Conservation (phyloP, 2,113 vertebrate species). For the Pelecanoides urinatrix region DNA sequence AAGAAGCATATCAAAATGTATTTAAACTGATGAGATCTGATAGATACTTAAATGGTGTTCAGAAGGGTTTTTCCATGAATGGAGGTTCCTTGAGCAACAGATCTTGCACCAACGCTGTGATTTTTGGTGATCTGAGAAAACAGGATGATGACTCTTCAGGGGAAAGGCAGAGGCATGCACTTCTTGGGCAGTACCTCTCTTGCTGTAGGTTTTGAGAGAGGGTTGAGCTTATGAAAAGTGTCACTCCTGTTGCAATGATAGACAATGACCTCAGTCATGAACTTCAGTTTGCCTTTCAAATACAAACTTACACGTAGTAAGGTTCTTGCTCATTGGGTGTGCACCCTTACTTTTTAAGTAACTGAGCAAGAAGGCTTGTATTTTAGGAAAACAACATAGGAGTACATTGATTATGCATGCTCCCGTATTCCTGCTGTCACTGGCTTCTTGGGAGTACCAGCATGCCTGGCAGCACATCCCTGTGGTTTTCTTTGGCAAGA, state of each 20-base stretch:
- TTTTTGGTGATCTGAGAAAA: background rate
- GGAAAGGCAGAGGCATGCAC: background rate
- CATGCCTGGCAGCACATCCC: background rate
- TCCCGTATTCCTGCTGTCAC: background rate
- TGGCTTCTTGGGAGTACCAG: background rate
- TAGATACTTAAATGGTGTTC: background rate
- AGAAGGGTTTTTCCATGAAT: background rate
- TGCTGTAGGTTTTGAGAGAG: background rate
- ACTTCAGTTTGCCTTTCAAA: background rate
- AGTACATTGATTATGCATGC: background rate
- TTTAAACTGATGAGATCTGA: conserved; percentile 10
- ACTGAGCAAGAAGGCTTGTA: background rate
- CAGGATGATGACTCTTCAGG: background rate
- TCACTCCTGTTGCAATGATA: background rate
- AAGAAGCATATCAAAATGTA: conserved; percentile 6
- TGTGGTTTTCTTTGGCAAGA: conserved; percentile 38
- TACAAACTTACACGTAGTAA: background rate
- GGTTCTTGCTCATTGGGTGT: background rate
- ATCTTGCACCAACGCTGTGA: background rate
- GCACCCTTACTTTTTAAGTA: background rate
- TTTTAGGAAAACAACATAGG: background rate
- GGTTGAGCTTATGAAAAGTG: background rate
- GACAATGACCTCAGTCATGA: background rate
- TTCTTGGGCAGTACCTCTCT: background rate
- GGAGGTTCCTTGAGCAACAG: background rate